Conservation (phyloP, 2,113 vertebrate genomes). For the Alces alces region DNA sequence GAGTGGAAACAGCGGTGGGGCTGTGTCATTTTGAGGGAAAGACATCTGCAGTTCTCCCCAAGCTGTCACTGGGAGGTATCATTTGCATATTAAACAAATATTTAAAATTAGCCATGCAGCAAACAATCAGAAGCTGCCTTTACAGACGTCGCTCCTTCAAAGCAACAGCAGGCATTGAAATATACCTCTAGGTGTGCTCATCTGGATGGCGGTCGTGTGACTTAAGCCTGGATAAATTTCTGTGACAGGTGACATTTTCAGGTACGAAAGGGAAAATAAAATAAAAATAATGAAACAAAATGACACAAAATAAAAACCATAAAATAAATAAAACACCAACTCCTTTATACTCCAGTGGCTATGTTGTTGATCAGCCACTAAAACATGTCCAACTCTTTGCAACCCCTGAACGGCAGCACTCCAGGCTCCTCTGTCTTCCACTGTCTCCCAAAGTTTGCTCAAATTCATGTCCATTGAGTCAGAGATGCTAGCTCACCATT, state of each 20-base stretch:
- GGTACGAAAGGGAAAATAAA: not conserved
- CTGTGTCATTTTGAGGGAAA: not conserved
- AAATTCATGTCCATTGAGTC: not conserved
- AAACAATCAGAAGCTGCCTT: slow-evolving; percentile 31
- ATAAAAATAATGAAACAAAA: not conserved
- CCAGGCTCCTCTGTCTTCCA: not conserved
- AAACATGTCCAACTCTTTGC: not conserved
- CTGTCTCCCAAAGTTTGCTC: not conserved
- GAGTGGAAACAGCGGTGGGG: not conserved
- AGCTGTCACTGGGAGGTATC: slow-evolving; percentile 49
- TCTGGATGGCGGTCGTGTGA: not conserved
- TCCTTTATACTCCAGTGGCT: not conserved
- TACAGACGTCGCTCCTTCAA: slow-evolving; percentile 16
- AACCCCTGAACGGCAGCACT: rapidly evolving
- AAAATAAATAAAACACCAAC: not conserved
- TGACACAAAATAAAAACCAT: not conserved
- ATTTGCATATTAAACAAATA: slow-evolving; percentile 73
- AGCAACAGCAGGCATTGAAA: slow-evolving; percentile 15
- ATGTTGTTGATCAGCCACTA: not conserved
- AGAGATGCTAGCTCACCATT: not conserved
- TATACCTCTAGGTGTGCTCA: not conserved
- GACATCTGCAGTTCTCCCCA: slow-evolving; percentile 37
- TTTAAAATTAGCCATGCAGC: slow-evolving; percentile 67
- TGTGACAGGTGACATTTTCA: not conserved
- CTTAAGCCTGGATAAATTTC: not conserved